phyloP scores from a whole-genome alignment of 2,888 invertebrate species.

The Pristionchus entomophagus region DNA sequence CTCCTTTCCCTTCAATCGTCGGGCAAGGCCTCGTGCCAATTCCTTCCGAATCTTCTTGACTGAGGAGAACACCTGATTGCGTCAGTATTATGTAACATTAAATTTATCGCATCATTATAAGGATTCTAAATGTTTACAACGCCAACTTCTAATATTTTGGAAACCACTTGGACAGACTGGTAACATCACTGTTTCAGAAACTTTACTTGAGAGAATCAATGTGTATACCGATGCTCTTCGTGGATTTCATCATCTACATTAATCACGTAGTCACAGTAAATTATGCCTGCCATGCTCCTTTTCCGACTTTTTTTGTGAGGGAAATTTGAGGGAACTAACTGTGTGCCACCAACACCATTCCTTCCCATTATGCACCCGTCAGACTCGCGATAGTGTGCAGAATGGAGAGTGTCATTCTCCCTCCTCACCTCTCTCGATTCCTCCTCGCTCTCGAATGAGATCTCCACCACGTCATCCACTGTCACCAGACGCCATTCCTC shows the following conservation, averaged over 20 bases:
- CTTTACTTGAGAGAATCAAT: no score
- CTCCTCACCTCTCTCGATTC: constrained; percentile 54
- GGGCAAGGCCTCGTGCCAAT: constrained; percentile 4
- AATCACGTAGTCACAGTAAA: no score
- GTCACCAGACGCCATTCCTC: constrained; percentile 49
- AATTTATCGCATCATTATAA: not conserved
- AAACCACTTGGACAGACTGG: no score
- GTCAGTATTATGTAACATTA: not conserved
- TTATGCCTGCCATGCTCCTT: not conserved
- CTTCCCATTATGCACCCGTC: no score
- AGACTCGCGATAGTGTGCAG: constrained; percentile 34
- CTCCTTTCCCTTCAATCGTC: constrained; percentile 39
- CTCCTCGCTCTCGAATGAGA: constrained; percentile 52
- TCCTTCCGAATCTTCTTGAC: constrained; percentile 33
- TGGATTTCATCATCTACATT: not conserved
- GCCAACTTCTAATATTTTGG: not conserved
- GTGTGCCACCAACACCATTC: no score
- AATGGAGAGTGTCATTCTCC: not conserved
- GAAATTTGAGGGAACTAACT: constrained; percentile 49
- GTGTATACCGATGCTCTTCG: no score
- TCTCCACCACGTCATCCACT: constrained; percentile 61
- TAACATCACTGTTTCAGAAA: no score
- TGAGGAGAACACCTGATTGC: not conserved
- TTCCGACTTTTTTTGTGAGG: constrained; percentile 53
- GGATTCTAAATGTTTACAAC: not conserved